These are phyloP conservation scores for Dendropsophus ebraccatus DNA, from an alignment of 2,113 vertebrate species.

Conservation along the genomic window DNA sequence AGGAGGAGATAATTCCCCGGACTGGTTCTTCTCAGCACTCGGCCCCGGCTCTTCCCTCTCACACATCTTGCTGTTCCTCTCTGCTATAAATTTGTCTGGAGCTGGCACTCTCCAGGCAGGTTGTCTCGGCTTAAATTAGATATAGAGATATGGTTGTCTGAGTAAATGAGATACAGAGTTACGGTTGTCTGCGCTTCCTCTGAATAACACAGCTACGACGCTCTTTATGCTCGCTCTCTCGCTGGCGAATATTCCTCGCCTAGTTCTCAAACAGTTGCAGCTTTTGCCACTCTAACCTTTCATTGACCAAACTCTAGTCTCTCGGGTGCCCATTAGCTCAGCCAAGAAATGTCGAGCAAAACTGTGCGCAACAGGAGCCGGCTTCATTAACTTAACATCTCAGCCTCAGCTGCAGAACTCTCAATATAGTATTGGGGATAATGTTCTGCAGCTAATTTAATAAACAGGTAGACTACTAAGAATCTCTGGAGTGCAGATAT, in stretches of 20 bases:
- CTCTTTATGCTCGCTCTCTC: not conserved
- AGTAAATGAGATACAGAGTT: constrained; percentile 54
- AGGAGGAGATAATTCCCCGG: not conserved
- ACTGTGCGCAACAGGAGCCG: not conserved
- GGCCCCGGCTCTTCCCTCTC: constrained; percentile 31
- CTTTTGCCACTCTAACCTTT: not conserved
- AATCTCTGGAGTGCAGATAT: no score
- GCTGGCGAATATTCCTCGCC: not conserved
- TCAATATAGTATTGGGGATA: not conserved
- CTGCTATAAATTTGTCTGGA: constrained; percentile 42
- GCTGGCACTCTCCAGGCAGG: constrained; percentile 23
- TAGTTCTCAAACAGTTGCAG: not conserved
- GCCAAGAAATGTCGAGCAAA: not conserved
- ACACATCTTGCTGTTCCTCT: constrained; percentile 23
- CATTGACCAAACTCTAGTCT: not conserved
- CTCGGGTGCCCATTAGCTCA: constrained; percentile 18
- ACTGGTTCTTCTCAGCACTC: not conserved
- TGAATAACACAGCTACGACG: not conserved
- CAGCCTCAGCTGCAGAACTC: not conserved
- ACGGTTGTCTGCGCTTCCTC: constrained; percentile 23
- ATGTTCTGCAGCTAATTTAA: not conserved
- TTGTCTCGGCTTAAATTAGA: constrained; percentile 47
- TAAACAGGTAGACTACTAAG: not conserved
- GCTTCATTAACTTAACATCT: not conserved
- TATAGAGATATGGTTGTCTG: constrained; percentile 48